Evolutionary conservation across 2,113 vertebrate species (phyloP).

Genomic region (Rana temporaria): DNA sequence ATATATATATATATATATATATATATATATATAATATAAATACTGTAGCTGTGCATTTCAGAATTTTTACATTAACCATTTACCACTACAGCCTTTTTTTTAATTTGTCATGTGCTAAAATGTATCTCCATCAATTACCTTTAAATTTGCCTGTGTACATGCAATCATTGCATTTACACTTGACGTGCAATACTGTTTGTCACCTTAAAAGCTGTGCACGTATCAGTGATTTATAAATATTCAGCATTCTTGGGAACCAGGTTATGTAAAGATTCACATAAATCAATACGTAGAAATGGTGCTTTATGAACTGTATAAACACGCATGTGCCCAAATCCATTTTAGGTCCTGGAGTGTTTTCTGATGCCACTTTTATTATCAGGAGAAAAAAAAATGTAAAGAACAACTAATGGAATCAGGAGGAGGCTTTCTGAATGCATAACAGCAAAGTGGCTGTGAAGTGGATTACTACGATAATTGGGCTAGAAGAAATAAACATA

Average conservation of each 20-base stretch:
- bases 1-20: too few species aligned
- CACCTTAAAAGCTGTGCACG: neutral
- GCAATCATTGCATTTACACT: neutral
- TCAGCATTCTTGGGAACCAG: neutral
- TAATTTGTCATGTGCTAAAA: neutral
- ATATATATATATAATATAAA: too few species aligned
- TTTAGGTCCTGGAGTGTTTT: too few species aligned
- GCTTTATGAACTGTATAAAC: neutral
- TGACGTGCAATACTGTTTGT: neutral
- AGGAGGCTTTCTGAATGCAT: too few species aligned
- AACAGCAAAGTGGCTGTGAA: too few species aligned
- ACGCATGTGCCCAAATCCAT: neutral
- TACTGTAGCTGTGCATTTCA: too few species aligned
- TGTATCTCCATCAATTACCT: neutral
- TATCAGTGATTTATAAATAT: constrained; percentile 4
- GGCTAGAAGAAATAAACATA: too few species aligned
- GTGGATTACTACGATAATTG: too few species aligned
- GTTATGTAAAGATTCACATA: constrained; percentile 3
- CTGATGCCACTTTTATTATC: too few species aligned
- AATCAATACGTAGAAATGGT: neutral
- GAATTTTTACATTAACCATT: neutral
- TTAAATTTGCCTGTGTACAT: neutral
- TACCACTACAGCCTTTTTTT: neutral
- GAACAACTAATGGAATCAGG: too few species aligned
- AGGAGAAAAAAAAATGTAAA: too few species aligned